Base-by-base conservation (phyloP, 2,797 vertebrate genomes). In the Oreonectes daqikongensis region DNA sequence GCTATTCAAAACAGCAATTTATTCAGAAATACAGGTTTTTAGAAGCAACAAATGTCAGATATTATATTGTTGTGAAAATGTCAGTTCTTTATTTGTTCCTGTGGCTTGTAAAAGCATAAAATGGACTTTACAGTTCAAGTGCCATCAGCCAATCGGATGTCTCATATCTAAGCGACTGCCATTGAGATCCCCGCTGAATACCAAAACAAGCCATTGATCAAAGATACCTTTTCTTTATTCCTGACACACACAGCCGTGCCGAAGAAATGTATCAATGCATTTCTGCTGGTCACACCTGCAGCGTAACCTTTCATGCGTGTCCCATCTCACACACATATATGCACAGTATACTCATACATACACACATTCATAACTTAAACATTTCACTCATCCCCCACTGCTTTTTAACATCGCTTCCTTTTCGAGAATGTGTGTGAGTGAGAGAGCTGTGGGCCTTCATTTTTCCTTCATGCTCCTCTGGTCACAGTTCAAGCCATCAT, bases 401-500 rank as follows among this genome's bases (percentile, higher is more conserved):
- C 57, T 28, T 55, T 76, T 78, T 79, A 81, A 71, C 69, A 60
- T 76, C 61, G 77, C 55, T 67, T 73, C 70, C 52, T 52, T 65
- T 22, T 24, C 48, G 50, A 32, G 14, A 63, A 14, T 1, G 40
- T 12, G 40, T 12, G 40, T 42, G 55, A 63, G 38, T 55, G 44
- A 50, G 60, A 20, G 67, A 61, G 38, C 57, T 69, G 50, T 61
- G 78, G 69, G 77, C 79, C 55, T 82, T 75, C 72, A 80, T 82
- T 80, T 83, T 85, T 75, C 83, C 81, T 79, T 84, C 76, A 68
- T 80, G 81, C 81, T 80, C 72, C 81, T 75, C 76, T 77, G 80
- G 57, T 81, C 78, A 78, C 77, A 75, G 80, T 81, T 82, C 75
- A 74, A 77, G 71, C 75, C 65, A 78, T 83, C 82, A 77, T 84